Conservation (phyloP, 2,888 invertebrate species). For the Drosophila ezoana region DNA sequence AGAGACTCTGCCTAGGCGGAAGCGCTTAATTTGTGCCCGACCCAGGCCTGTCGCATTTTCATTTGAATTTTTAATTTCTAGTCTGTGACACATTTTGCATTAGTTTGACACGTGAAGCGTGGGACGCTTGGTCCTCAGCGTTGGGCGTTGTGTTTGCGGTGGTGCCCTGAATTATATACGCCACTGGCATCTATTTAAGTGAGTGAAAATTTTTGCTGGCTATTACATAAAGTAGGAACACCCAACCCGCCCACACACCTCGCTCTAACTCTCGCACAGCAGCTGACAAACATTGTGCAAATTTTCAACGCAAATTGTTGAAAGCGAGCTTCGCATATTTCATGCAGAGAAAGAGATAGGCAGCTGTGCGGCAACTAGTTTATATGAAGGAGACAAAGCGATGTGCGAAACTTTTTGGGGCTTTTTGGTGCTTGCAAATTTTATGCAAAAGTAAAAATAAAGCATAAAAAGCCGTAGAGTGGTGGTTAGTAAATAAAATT, state of each 20-base stretch:
- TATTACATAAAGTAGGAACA: constrained; percentile 55
- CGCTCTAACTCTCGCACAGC: constrained; percentile 3
- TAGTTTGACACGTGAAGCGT: constrained; percentile 63
- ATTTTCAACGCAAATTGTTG: constrained; percentile 75
- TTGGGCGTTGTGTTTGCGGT: not conserved
- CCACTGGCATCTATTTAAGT: constrained; percentile 72
- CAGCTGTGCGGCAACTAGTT: not conserved
- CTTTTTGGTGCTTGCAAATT: constrained; percentile 54
- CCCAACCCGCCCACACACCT: constrained; percentile 9
- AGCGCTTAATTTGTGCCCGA: constrained; percentile 68
- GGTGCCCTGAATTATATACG: constrained; percentile 22
- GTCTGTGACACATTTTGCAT: constrained; percentile 69
- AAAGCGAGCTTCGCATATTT: constrained; percentile 62
- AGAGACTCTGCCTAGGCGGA: constrained; percentile 42
- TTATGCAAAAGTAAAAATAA: constrained; percentile 54
- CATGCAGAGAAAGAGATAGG: constrained; percentile 40
- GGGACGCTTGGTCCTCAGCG: not conserved
- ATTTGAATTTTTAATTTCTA: constrained; percentile 76
- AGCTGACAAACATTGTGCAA: constrained; percentile 68
- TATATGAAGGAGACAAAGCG: not conserved
- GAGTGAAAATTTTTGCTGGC: constrained; percentile 65
- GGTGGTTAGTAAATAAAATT: constrained; percentile 65
- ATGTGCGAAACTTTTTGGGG: constrained; percentile 22
- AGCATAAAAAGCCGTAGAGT: constrained; percentile 13
- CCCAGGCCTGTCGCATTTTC: constrained; percentile 45